Base-by-base conservation (phyloP, 1,140 invertebrate genomes). In the Drosophila pallidifrons region DNA sequence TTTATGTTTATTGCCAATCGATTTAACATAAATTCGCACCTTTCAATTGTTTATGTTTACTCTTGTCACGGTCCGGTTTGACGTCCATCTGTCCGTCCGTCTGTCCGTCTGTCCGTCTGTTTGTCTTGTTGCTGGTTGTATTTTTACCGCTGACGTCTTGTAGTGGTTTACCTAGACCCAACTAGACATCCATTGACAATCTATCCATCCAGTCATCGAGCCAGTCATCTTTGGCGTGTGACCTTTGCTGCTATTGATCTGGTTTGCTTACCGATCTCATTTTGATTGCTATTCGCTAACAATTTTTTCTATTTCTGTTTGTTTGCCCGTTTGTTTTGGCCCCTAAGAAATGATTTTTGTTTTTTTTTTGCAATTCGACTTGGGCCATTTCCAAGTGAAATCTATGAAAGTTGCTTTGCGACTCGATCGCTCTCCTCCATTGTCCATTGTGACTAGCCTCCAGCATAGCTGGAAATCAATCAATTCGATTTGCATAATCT, bases 121-220 rank as follows among this genome's bases (percentile, higher is more conserved):
- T 25, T 68, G 46, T 75, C 38, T 20, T 32, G 38, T 64, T 15
- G 16, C 60, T 61, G 64, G 65, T 59, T 63, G 65, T 80, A 71
- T 82, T 82, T 82, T 71, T 75, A 70, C 60, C 65, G 76, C 71
- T 74, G 71, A 76, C 64, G 66, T 67, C 67, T 74, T 43, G 46
- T 73, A 81, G 80, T 91, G 82, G 87, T 91, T 91, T 81, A 63
- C 87, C 87, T 91, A 91, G 87, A 91, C 87, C 87, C 87, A 91
- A 90, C 87, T 91, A 81, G 66, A 41, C 65, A 76, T 57, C 73
- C 70, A 77, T 89, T 90, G 71, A 88, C 65, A 65, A 35, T 25
- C 20, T 30, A 30, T 73, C 75, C 58, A 67, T 68, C 58, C 72
- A 79, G 38, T 79, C 69, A 66, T 86, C 79, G 20, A 25, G 69